Percentiles rank a stretch among this genome's conserved stretches.
Conservation (phyloP, 2,888 invertebrate species). For the Drosophila multiciliata region DNA sequence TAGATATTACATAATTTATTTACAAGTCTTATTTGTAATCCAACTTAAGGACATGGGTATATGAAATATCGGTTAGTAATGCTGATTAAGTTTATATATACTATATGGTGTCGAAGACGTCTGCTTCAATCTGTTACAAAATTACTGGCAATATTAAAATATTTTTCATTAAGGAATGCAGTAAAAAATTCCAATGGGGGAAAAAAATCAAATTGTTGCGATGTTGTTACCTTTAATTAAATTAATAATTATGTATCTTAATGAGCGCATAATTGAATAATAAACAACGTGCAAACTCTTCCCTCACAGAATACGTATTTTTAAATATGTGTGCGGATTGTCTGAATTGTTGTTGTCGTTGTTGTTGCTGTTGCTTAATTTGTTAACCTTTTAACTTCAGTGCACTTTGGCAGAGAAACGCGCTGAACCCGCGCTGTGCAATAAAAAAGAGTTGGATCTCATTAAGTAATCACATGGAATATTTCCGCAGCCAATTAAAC, state of each 20-base stretch:
- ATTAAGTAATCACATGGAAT: constrained; percentile 81
- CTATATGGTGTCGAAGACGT: neutral
- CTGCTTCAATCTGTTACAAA: neutral
- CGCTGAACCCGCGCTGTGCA: constrained; percentile 32
- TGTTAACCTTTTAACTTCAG: constrained; percentile 77
- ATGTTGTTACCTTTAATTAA: constrained; percentile 69
- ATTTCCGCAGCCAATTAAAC: constrained; percentile 81
- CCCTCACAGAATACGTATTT: constrained; percentile 9
- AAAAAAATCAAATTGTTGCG: constrained; percentile 58
- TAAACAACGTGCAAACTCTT: constrained; percentile 61
- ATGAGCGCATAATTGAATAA: constrained; percentile 78
- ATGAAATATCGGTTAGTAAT: neutral
- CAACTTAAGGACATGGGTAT: neutral
- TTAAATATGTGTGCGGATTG: constrained; percentile 13
- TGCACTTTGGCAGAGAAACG: constrained; percentile 51
- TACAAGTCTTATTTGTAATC: neutral
- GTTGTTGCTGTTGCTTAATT: constrained; percentile 39
- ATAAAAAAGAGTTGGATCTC: constrained; percentile 76
- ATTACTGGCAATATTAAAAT: neutral
- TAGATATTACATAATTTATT: neutral
- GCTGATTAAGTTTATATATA: neutral
- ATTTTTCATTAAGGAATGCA: neutral
- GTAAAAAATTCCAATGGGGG: constrained; percentile 33
- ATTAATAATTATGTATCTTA: constrained; percentile 78
- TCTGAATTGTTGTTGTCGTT: constrained; percentile 25